These are phyloP conservation scores for Pseudorectes ferrugineus DNA, from an alignment of 2,113 vertebrate species.

Conservation along the genomic window DNA sequence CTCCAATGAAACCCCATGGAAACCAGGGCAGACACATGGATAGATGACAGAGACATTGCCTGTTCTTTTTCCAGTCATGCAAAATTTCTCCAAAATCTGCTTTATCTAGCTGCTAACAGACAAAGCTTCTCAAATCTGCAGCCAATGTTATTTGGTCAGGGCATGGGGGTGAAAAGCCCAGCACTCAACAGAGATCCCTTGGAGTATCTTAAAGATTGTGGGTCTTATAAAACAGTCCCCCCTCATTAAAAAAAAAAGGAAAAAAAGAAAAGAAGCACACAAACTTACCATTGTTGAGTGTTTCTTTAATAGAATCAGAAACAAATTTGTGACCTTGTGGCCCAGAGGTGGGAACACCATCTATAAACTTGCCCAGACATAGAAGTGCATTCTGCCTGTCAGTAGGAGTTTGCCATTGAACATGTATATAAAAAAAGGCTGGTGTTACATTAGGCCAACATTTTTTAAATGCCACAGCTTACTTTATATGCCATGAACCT, in stretches of 20 bases:
- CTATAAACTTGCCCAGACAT: conserved; percentile 80
- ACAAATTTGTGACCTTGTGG: conserved; percentile 78
- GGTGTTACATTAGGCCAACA: conserved; percentile 62
- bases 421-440: conserved; percentile 53
- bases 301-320: conserved; percentile 77
- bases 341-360: conserved; percentile 78
- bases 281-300: conserved; percentile 75
- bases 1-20: neutral
- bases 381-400: conserved; percentile 69
- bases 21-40: accelerated
- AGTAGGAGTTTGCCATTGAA: conserved; percentile 73
- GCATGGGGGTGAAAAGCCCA: neutral
- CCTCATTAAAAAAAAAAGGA: conserved; percentile 45
- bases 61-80: neutral
- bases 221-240: conserved; percentile 66
- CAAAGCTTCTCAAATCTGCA: neutral
- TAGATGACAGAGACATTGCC: neutral
- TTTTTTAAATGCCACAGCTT: conserved; percentile 72
- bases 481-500: conserved; percentile 70
- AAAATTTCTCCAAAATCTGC: neutral
- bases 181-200: conserved; percentile 63
- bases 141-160: neutral
- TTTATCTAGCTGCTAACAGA: neutral
- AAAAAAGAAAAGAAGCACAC: conserved; percentile 47
- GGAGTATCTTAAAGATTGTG: conserved; percentile 73